A percentile compares a stretch with the other conserved stretches of the same genome.
Conservation (phyloP, 2,888 invertebrate species). For the Holacanthella duospinosa region DNA sequence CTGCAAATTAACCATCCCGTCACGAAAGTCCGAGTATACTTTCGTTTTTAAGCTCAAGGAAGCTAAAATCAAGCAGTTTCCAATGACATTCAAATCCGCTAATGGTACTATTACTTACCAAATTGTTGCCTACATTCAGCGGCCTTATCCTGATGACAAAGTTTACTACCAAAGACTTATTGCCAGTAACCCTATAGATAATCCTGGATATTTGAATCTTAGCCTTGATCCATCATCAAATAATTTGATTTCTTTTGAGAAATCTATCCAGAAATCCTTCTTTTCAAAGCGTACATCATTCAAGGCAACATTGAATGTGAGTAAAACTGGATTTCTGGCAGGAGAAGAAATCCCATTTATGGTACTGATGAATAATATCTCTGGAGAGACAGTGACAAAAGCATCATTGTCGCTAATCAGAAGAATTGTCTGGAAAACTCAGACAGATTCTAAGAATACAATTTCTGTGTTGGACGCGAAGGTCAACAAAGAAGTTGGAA, state of each 20-base stretch:
- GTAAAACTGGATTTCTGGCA: neutral
- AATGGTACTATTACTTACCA: neutral
- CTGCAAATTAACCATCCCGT: neutral
- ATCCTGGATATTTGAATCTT: neutral
- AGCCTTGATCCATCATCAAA: neutral
- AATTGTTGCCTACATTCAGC: neutral
- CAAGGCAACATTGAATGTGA: neutral
- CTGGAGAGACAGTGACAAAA: neutral
- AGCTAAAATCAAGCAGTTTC: neutral
- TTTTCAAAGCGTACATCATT: neutral
- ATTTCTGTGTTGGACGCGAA: neutral
- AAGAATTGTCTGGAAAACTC: neutral
- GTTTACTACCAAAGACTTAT: neutral
- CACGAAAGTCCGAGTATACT: neutral
- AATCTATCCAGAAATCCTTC: constrained; percentile 2
- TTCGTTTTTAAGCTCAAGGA: neutral
- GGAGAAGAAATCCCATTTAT: neutral
- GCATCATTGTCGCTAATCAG: neutral
- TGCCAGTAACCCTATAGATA: neutral
- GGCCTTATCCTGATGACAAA: constrained; percentile 5
- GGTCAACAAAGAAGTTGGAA: neutral
- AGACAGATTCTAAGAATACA: neutral
- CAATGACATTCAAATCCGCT: neutral
- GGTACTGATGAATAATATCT: neutral
- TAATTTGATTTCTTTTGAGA: neutral